A percentile compares a stretch with the other conserved stretches of the same genome.
These are phyloP conservation scores for Eulemur coronatus DNA, from an alignment of 2,797 vertebrate genomes.

Conservation along the genomic window DNA sequence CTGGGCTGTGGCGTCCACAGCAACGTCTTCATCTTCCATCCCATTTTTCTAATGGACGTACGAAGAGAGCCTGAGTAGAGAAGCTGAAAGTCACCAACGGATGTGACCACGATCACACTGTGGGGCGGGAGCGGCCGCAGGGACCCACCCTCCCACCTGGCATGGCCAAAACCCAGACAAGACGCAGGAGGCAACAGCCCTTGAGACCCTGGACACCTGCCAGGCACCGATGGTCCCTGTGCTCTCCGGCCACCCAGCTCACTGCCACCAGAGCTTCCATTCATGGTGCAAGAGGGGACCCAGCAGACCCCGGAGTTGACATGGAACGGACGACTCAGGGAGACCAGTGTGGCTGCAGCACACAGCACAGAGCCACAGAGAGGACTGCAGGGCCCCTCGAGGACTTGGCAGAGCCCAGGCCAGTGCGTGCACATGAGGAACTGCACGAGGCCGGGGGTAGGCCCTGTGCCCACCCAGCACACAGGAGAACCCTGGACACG, in stretches of 20 bases:
- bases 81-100: fast-evolving
- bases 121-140: fast-evolving
- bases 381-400: too few species aligned
- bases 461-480: neutral
- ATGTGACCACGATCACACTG: too few species aligned
- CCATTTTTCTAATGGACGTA: fast-evolving
- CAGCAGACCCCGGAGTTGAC: fast-evolving
- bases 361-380: fast-evolving
- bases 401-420: neutral
- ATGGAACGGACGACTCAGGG: neutral
- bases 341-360: neutral
- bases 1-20: neutral
- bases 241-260: neutral
- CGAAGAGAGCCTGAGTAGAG: neutral
- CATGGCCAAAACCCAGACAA: neutral
- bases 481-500: fast-evolving
- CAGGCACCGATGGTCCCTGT: fast-evolving
- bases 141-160: neutral
- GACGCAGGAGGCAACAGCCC: neutral
- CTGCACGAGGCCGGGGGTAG: fast-evolving
- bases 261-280: neutral
- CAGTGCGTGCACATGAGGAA: fast-evolving
- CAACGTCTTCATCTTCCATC: fast-evolving
- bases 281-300: neutral
- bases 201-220: neutral